Conservation (phyloP, 2,888 invertebrate species). For the Sericinus montela region DNA sequence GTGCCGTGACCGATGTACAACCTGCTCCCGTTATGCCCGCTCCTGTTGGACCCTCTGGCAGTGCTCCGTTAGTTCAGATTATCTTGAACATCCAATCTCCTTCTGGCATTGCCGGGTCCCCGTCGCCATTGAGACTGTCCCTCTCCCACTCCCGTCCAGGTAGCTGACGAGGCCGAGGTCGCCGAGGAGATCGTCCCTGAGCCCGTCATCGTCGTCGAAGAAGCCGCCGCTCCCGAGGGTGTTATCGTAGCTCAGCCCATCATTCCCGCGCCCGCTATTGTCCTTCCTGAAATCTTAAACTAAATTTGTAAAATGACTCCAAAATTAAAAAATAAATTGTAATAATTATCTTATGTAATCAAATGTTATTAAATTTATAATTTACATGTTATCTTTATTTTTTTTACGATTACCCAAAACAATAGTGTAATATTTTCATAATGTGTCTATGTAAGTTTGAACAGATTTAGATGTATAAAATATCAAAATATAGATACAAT, state of each 20-base stretch:
- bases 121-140: conserved; percentile 9
- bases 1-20: conserved; percentile 33
- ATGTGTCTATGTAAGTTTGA: no score
- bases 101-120: neutral
- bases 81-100: conserved; percentile 27
- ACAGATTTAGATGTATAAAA: no score
- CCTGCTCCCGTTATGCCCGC: conserved; percentile 5
- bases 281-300: conserved; percentile 14
- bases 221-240: conserved; percentile 25
- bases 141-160: conserved; percentile 11
- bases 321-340: no score
- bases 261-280: conserved; percentile 28
- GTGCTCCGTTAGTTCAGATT: conserved; percentile 30
- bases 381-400: no score
- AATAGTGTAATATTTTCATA: no score
- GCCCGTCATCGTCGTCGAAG: conserved; percentile 22
- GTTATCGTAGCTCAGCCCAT: conserved; percentile 25
- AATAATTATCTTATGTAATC: no score
- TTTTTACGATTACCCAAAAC: no score
- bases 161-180: conserved; percentile 13
- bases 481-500: no score
- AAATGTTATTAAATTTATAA: no score
- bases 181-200: conserved; percentile 20
- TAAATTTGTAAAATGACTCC: neutral
- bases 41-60: conserved; percentile 12